Percentiles rank a stretch among this genome's conserved stretches.
These are phyloP conservation scores for Falcaria lacertinaria DNA, from an alignment of 2,888 invertebrate species.

Conservation along the genomic window DNA sequence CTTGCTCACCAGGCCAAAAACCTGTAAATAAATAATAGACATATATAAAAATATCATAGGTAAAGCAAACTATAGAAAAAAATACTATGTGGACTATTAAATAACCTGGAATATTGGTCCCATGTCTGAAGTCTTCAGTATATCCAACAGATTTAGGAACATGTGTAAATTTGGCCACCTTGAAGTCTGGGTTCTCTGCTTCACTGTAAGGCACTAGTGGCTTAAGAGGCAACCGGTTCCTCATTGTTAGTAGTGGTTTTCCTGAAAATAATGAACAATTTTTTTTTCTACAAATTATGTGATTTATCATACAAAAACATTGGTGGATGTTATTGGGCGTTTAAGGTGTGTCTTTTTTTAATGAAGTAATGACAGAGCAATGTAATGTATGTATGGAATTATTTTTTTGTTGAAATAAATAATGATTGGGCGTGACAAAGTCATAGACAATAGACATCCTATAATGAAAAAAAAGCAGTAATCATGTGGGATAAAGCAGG, in stretches of 20 bases:
- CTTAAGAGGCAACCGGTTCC: conserved; percentile 84
- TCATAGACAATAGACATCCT: too few species aligned
- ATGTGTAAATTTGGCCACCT: conserved; percentile 79
- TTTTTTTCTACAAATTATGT: too few species aligned
- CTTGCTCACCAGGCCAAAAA: conserved; percentile 90
- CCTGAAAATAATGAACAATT: conserved; percentile 39
- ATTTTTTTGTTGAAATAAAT: too few species aligned
- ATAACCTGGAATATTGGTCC: conserved; percentile 87
- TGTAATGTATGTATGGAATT: too few species aligned
- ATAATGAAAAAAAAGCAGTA: too few species aligned
- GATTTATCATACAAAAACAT: neutral
- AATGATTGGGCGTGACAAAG: too few species aligned
- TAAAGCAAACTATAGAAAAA: neutral
- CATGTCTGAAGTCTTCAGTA: conserved; percentile 77
- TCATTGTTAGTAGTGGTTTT: conserved; percentile 83
- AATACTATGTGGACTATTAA: conserved; percentile 1
- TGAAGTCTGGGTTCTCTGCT: conserved; percentile 74
- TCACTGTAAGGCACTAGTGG: conserved; percentile 80
- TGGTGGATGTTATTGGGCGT: too few species aligned
- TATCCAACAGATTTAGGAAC: conserved; percentile 83
- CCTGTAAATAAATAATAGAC: conserved; percentile 67
- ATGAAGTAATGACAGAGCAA: too few species aligned
- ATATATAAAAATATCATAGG: neutral
- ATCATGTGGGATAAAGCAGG: too few species aligned
- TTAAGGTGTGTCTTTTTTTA: too few species aligned